Conservation (phyloP, 2,797 vertebrate genomes). For the Mus caroli region DNA sequence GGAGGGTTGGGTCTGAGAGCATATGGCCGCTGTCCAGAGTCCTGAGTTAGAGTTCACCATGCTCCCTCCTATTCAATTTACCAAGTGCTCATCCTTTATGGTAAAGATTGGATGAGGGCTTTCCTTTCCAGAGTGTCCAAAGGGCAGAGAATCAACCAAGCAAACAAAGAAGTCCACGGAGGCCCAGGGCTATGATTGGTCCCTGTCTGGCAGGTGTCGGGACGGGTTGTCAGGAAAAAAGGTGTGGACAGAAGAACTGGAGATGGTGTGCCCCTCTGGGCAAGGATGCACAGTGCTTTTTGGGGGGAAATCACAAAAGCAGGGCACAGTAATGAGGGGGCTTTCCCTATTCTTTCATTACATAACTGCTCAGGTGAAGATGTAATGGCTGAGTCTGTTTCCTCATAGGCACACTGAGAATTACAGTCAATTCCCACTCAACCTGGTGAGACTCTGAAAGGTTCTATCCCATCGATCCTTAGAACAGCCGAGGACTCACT, state of each 20-base stretch:
- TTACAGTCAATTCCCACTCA: not conserved
- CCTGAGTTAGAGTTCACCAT: not conserved
- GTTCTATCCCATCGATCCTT: not conserved
- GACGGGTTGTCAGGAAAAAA: not conserved
- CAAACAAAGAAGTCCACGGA: not conserved
- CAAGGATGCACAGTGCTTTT: not conserved
- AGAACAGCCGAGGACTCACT: rapidly evolving
- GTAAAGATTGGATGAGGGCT: not conserved
- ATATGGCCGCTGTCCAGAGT: not conserved
- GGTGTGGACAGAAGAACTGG: not conserved
- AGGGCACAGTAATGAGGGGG: not conserved
- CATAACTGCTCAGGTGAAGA: not conserved
- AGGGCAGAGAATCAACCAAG: not conserved
- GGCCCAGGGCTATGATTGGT: not conserved
- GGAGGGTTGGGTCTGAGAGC: not conserved
- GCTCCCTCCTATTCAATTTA: no score
- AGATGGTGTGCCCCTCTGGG: not conserved
- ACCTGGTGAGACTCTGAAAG: not conserved
- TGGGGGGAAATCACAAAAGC: not conserved
- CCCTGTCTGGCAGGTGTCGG: not conserved
- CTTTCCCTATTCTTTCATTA: not conserved
- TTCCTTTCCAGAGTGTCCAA: not conserved
- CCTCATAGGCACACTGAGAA: conserved; percentile 55
- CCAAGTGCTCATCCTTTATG: not conserved
- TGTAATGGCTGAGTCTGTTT: conserved; percentile 46